Evolutionary conservation across 2,113 vertebrate genomes (phyloP), one percentile per base, ranked within the genome.

Genomic region (Archilochus colubris): DNA sequence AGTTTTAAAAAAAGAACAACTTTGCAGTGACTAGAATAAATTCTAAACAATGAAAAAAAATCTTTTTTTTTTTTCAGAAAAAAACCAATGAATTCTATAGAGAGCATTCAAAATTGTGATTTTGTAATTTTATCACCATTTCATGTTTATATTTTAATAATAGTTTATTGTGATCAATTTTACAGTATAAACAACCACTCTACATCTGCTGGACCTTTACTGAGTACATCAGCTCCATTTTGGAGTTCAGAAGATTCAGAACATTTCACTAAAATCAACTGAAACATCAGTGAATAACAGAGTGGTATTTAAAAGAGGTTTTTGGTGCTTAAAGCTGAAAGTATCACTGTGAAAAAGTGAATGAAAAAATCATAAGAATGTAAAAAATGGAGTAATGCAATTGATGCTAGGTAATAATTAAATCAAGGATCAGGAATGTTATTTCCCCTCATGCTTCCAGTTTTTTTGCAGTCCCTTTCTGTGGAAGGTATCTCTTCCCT

Each of bases 1-100:
- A 57, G 57, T 93, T 95, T 95, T 86, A 10, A 64, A 91, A 96
- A 94, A 81, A 80, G 48, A 88, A 68, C 70, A 76, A 94, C 72
- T 90, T 93, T 68, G 14, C 75, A 94, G 82, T 46, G 67, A 93
- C 79, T 81, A 72, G 76, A 94, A 91, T 83, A 95, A 95, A 94
- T 85, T 79, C 86, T 70, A 63, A 95, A 92, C 57, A 86, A 92
- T 61, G 7, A 78, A 66, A 93, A 86, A 83, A 1, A 88, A 94
- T 93, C 50, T 80, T 31, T 66, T 55, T 31, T 66, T 55, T 53
- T 66, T 80, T 63, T 2, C 6, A 21, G 7, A 15, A 83, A 83
- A 62, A 43, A 7, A 10, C 86, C 74, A 85, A 94, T 69, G 28
- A 94, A 53, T 58, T 88, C n/a, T 48, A 67, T 22, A 69, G 18